Evolutionary conservation across 2,113 vertebrate species (phyloP).

Genomic region (Collichthys lucidus): DNA sequence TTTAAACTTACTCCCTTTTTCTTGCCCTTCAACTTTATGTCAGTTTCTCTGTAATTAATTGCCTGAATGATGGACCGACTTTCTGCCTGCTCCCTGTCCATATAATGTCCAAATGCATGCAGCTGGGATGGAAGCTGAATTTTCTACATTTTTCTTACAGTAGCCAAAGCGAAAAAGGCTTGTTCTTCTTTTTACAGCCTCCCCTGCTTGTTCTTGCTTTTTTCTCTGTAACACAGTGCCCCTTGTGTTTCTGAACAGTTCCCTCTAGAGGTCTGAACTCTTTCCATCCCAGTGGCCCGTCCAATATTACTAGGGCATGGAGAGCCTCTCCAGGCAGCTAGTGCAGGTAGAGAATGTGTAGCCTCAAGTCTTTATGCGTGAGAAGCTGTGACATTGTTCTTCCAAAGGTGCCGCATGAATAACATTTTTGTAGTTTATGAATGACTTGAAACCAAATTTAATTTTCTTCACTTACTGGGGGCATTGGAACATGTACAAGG

Average conservation of each 20-base stretch:
- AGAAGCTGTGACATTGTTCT: neutral
- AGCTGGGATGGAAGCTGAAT: slow-evolving; percentile 26
- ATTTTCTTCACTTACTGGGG: neutral
- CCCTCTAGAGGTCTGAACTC: slow-evolving; percentile 47
- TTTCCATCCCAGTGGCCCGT: slow-evolving; percentile 55
- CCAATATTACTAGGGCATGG: slow-evolving; percentile 43
- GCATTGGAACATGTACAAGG: neutral
- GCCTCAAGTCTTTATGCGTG: slow-evolving; percentile 2
- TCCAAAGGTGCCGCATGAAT: neutral
- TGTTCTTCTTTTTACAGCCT: slow-evolving; percentile 53
- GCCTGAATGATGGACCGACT: slow-evolving; percentile 19
- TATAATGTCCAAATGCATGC: neutral
- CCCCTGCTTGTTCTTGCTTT: slow-evolving; percentile 50
- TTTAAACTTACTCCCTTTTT: neutral
- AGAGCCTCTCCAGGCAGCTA: slow-evolving; percentile 18
- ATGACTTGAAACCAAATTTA: neutral
- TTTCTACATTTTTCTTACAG: slow-evolving; percentile 28
- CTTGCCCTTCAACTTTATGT: slow-evolving; percentile 8
- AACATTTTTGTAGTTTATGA: neutral
- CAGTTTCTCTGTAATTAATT: slow-evolving; percentile 12
- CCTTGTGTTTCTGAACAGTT: slow-evolving; percentile 60
- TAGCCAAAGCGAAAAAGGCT: slow-evolving; percentile 30
- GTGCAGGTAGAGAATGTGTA: slow-evolving; percentile 31
- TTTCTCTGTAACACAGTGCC: slow-evolving; percentile 51
- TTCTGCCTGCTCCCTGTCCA: neutral